phyloP scores from a whole-genome alignment of 2,888 invertebrate genomes.

The Mesorhabditis sp. region DNA sequence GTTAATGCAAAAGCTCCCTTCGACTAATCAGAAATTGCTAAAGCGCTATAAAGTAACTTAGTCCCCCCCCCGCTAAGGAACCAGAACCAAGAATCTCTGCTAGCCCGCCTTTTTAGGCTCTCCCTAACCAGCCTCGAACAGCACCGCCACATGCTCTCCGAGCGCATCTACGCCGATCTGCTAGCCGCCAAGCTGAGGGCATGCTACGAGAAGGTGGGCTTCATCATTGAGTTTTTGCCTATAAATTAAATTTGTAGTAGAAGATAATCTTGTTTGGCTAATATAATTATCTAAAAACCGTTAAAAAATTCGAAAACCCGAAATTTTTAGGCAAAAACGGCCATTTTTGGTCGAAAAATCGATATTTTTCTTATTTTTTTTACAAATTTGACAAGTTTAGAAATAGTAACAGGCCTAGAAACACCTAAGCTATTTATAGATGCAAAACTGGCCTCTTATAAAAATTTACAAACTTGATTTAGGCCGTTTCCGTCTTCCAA shows the following conservation, averaged over 20 bases:
- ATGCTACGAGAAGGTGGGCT: constrained; percentile 46
- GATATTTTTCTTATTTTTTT: background rate
- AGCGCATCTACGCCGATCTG: constrained; percentile 46
- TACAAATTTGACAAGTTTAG: constrained; percentile 1
- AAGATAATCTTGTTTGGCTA: background rate
- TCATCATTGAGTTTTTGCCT: background rate
- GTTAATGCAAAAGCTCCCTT: too few species aligned
- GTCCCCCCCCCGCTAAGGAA: background rate
- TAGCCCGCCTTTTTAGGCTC: constrained; percentile 43
- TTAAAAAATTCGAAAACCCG: too few species aligned
- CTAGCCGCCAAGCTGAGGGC: constrained; percentile 53
- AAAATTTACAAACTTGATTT: constrained; percentile 5
- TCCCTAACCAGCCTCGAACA: constrained; percentile 48
- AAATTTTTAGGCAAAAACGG: background rate
- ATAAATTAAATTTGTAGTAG: background rate
- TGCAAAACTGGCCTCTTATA: too few species aligned
- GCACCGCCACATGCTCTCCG: constrained; percentile 54
- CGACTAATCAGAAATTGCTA: too few species aligned
- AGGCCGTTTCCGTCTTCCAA: constrained; percentile 51
- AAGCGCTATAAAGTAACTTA: too few species aligned
- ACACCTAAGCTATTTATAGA: too few species aligned
- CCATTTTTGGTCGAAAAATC: too few species aligned
- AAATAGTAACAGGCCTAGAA: too few species aligned
- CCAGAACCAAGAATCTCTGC: constrained; percentile 14
- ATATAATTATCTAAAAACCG: background rate